These are phyloP conservation scores for Carettochelys insculpta DNA, from an alignment of 2,113 vertebrate species.

Conservation along the genomic window DNA sequence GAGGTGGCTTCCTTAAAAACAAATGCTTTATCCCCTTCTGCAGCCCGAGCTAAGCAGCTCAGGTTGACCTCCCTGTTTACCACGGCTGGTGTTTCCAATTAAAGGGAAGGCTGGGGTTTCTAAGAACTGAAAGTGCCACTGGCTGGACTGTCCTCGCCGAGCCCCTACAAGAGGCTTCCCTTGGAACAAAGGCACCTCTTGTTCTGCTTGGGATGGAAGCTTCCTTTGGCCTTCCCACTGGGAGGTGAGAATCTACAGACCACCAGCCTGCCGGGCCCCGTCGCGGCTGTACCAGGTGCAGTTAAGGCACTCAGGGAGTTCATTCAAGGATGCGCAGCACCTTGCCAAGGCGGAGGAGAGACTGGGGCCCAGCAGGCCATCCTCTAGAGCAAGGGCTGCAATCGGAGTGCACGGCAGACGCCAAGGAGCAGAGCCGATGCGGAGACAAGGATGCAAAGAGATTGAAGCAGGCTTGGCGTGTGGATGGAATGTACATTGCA, in stretches of 20 bases:
- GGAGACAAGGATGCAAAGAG: background rate
- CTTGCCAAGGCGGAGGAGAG: background rate
- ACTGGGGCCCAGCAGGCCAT: fast-evolving
- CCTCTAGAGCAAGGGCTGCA: background rate
- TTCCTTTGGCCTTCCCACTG: background rate
- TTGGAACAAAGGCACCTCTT: background rate
- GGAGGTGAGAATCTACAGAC: background rate
- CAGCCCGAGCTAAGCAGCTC: background rate
- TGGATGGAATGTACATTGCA: background rate
- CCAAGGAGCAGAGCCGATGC: background rate
- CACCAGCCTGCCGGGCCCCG: background rate
- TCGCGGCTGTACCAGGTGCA: background rate
- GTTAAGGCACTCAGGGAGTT: slow-evolving; percentile 50
- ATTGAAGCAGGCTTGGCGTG: background rate
- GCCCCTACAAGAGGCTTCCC: background rate
- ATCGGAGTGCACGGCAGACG: background rate
- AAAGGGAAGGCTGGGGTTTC: background rate
- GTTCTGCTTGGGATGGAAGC: background rate
- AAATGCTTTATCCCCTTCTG: fast-evolving
- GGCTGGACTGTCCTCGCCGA: background rate
- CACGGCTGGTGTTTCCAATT: too few species aligned
- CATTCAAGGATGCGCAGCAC: background rate
- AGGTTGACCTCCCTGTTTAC: background rate
- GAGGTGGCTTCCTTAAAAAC: background rate
- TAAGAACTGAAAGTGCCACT: fast-evolving